These are phyloP conservation scores for Channa maculata DNA, from an alignment of 2,113 vertebrate genomes.

Conservation along the genomic window DNA sequence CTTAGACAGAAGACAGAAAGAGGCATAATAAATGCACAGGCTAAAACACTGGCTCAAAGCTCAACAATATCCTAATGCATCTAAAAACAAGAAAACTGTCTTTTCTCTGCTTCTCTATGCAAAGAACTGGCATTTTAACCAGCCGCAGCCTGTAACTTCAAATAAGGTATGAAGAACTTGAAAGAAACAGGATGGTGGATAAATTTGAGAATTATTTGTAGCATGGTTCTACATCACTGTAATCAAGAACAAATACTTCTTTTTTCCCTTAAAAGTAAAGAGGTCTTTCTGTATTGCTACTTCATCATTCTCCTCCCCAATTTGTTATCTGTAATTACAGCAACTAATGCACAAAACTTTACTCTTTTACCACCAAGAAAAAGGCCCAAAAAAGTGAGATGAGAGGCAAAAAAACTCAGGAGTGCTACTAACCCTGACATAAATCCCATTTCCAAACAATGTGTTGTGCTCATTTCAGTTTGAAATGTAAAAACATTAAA, in stretches of 20 bases:
- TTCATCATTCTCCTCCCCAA: too few relatives aligned
- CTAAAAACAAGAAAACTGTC: slow-evolving; percentile 41
- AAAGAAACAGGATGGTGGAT: background rate
- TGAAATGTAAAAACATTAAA: too few relatives aligned
- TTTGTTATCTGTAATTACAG: too few relatives aligned
- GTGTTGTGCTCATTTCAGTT: too few relatives aligned
- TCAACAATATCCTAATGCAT: slow-evolving; percentile 44
- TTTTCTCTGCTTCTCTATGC: background rate
- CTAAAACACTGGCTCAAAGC: slow-evolving; percentile 10
- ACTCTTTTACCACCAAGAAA: too few relatives aligned
- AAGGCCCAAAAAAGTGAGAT: too few relatives aligned
- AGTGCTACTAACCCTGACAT: too few relatives aligned
- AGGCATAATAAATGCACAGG: slow-evolving; percentile 64
- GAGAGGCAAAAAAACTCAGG: too few relatives aligned
- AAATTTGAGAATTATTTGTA: background rate
- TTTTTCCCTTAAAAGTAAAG: too few relatives aligned
- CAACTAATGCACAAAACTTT: too few relatives aligned
- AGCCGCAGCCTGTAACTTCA: background rate
- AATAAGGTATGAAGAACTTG: background rate
- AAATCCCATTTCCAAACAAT: too few relatives aligned
- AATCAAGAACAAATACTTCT: background rate
- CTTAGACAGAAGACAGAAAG: slow-evolving; percentile 16
- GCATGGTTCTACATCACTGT: background rate
- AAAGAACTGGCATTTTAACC: background rate
- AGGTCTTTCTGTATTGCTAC: too few relatives aligned